A percentile compares a stretch with the other conserved stretches of the same genome.
phyloP scores from a whole-genome alignment of 2,888 invertebrate genomes.

The Diarsia rubi region DNA sequence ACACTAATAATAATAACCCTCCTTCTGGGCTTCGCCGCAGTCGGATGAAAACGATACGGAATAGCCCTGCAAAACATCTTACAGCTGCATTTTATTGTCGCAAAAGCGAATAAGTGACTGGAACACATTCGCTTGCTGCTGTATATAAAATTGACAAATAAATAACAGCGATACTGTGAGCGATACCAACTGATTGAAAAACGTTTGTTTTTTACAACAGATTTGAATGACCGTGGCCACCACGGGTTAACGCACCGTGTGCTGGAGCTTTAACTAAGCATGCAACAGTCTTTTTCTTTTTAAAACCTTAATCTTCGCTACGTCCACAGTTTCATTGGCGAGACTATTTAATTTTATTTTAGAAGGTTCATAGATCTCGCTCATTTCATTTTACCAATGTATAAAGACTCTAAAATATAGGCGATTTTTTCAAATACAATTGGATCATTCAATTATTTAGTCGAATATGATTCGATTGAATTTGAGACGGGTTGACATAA shows the following conservation, averaged over 20 bases:
- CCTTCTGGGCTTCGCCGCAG: too few relatives aligned
- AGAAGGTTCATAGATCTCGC: neutral
- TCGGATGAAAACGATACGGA: too few relatives aligned
- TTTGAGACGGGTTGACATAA: conserved; percentile 45
- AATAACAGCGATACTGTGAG: neutral
- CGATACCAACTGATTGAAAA: neutral
- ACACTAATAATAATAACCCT: too few relatives aligned
- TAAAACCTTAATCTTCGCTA: neutral
- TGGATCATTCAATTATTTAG: neutral
- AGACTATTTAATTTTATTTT: neutral
- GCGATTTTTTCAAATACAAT: conserved; percentile 12
- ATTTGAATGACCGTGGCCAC: too few relatives aligned
- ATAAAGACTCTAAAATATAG: neutral
- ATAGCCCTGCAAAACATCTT: too few relatives aligned
- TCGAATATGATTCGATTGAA: neutral
- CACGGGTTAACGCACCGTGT: neutral
- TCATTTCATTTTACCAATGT: neutral
- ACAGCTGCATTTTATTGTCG: neutral
- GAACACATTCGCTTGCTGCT: neutral
- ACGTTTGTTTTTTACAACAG: neutral
- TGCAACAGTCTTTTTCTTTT: neutral
- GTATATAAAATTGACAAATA: neutral
- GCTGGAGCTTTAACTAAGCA: neutral
- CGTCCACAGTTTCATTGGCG: neutral
- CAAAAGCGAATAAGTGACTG: neutral